Evolutionary conservation across 2,797 vertebrate genomes (phyloP), one percentile per base, ranked within the genome.

Genomic region (Argyrosomus regius): DNA sequence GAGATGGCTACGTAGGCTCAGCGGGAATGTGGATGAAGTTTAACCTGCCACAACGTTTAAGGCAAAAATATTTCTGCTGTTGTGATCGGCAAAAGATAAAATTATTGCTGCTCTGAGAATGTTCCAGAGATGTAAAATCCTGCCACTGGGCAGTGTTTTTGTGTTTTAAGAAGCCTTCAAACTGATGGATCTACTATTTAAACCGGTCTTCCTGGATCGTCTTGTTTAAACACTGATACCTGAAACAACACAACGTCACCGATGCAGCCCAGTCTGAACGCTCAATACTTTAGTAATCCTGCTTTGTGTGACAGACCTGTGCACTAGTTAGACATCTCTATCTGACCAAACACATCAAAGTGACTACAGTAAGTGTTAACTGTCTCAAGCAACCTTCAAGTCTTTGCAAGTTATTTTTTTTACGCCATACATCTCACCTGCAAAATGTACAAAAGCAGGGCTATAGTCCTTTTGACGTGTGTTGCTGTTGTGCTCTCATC

Each of bases 401-500:
- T 43, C 49, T 77, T 58, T 78, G 63, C 54, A 59, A 61, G 61
- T 77, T 73, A 2, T 39, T 45, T 52, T 74, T 61, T 61, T 66
- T 41, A 56, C 18, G 8, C 43, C 14, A 59, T 31, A 10, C 17
- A 48, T 39, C 35, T 39, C 8, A 39, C 43, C 72, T 71, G 60
- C 41, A 66, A 31, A n/a, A 52, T 22, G 46, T 59, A 35, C 35
- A 35, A 1, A 56, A 61, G 28, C 56, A 31, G 64, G 35, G 26
- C 26, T 12, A 26, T 3, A 46, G 16, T 41, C 18, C 16, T 13
- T 53, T 49, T 31, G 24, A 35, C 54, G 6, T 22, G 17, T 18
- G 11, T 54, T 22, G 41, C 24, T 39, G 46, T 16, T 26, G 17
- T 66, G 39, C 11, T 69, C 41, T 6, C 22, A 16, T 9, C 52